Evolutionary conservation across 37 sponge, comb jelly and placozoan species (phyloP).

Genomic region (Geodia barretti): DNA sequence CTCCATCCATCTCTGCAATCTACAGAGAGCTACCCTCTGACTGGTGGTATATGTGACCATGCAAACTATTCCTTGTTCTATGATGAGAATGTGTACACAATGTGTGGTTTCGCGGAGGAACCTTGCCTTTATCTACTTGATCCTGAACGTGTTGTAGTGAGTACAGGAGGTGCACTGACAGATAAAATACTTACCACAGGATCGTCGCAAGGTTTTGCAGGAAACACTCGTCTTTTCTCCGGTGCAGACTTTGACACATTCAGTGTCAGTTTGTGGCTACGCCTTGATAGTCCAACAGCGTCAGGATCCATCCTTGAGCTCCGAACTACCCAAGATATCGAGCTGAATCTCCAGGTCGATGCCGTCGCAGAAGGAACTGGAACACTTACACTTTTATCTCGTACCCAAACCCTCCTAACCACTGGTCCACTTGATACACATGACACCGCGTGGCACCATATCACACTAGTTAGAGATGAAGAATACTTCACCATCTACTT

Average conservation of each 20-base stretch:
- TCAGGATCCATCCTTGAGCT: constrained; percentile 14
- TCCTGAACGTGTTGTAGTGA: constrained; percentile 1
- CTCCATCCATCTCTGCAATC: constrained; percentile 23
- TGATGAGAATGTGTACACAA: constrained; percentile 35
- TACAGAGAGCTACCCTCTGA: constrained; percentile 31
- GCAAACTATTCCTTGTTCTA: constrained; percentile 53
- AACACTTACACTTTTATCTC: background rate
- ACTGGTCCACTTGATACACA: background rate
- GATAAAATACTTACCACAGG: constrained; percentile 6
- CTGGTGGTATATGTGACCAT: constrained; percentile 75
- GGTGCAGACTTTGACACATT: constrained; percentile 27
- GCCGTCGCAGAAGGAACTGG: background rate
- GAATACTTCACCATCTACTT: constrained; percentile 26
- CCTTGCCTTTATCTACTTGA: constrained; percentile 31
- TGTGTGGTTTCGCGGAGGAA: constrained; percentile 33
- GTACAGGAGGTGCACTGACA: background rate
- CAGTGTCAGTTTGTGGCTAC: constrained; percentile 53
- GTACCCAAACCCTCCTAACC: background rate
- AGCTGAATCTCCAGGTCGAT: background rate
- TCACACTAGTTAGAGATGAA: constrained; percentile 12
- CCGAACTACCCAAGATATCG: background rate
- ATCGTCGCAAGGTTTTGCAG: background rate
- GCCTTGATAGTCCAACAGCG: background rate
- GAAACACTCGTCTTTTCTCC: constrained; percentile 5
- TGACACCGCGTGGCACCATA: constrained; percentile 49